A percentile compares a stretch with the other conserved stretches of the same genome.
Evolutionary conservation across 2,113 vertebrate species (phyloP).

Genomic region (Pluvianellus socialis): DNA sequence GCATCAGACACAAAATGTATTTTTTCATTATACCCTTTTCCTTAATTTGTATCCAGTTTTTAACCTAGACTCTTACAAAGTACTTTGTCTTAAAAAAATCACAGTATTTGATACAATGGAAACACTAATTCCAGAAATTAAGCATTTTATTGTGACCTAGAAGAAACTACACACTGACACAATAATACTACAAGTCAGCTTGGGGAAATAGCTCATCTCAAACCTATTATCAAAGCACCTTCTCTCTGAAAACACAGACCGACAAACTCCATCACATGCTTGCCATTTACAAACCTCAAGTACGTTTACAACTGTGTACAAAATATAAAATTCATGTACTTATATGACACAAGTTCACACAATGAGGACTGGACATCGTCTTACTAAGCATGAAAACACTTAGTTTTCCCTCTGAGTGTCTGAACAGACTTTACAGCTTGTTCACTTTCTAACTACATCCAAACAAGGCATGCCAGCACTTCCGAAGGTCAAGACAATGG

Average conservation of each 20-base stretch:
- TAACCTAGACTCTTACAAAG: neutral
- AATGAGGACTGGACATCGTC: neutral
- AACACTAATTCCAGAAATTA: neutral
- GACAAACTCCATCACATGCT: neutral
- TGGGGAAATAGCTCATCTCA: neutral
- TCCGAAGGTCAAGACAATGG: neutral
- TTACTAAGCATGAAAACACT: neutral
- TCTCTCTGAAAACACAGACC: neutral
- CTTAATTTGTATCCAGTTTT: neutral
- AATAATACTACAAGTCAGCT: neutral
- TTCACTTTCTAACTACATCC: neutral
- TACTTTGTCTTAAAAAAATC: neutral
- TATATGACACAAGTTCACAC: neutral
- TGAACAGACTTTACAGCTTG: neutral
- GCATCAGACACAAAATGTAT: neutral
- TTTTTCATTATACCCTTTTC: neutral
- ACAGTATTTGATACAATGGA: neutral
- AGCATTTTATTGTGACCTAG: neutral
- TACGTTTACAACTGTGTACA: neutral
- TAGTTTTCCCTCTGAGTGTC: neutral
- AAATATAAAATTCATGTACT: neutral
- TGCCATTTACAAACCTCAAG: neutral
- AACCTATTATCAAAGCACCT: neutral
- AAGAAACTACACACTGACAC: neutral
- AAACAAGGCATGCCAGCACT: neutral